These are phyloP conservation scores for Heteractis magnifica DNA, from an alignment of 92 coral and sea anemone species.

Conservation along the genomic window DNA sequence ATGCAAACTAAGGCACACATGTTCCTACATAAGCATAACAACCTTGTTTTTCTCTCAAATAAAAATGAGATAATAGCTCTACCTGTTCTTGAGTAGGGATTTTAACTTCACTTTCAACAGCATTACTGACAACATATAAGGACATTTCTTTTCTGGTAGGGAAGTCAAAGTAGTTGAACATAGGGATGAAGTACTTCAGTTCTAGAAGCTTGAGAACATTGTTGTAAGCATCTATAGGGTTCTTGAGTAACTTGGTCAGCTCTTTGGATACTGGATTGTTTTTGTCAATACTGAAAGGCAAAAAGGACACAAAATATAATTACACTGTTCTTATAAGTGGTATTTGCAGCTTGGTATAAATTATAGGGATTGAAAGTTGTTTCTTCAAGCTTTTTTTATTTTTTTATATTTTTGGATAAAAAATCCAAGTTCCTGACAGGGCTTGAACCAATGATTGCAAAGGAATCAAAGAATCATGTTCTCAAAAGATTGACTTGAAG, in stretches of 20 bases:
- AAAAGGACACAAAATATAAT: background rate
- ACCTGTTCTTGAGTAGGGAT: slow-evolving; percentile 95
- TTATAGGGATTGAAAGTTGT: too few species aligned
- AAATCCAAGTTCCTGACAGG: too few species aligned
- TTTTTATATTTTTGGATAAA: too few species aligned
- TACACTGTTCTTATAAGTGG: background rate
- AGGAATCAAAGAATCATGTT: too few species aligned
- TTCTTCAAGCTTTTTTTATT: too few species aligned
- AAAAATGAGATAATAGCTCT: background rate
- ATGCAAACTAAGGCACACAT: too few species aligned
- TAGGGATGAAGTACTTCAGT: slow-evolving; percentile 80
- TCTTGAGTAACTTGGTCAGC: slow-evolving; percentile 80
- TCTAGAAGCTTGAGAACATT: slow-evolving; percentile 79
- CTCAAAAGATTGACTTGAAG: too few species aligned
- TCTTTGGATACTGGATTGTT: slow-evolving; percentile 95
- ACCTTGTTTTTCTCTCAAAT: too few species aligned
- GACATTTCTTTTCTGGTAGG: slow-evolving; percentile 92
- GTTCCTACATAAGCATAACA: too few species aligned
- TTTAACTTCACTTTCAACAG: slow-evolving; percentile 82
- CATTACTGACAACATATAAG: slow-evolving; percentile 76
- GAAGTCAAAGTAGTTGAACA: slow-evolving; percentile 88
- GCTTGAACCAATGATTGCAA: too few species aligned
- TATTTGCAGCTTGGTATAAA: too few species aligned
- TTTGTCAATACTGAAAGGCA: slow-evolving; percentile 73
- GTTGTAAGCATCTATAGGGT: slow-evolving; percentile 95